Evolutionary conservation across 2,113 vertebrate genomes (phyloP), one percentile per base, ranked within the genome.

Genomic region (Diglossa brunneiventris): DNA sequence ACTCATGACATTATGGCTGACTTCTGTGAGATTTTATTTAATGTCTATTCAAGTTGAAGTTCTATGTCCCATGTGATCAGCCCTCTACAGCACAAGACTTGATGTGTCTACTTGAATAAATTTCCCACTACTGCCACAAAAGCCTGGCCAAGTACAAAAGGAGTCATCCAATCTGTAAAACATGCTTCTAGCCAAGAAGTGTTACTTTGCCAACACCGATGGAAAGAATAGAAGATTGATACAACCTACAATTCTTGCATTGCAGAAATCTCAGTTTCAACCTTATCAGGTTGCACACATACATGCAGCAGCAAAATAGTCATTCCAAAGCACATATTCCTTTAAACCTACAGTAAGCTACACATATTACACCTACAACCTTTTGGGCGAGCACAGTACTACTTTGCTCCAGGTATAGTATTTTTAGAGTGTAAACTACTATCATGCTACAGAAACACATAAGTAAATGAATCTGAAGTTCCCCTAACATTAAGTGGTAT

Each of bases 281-380:
- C 69, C 64, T 52, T 44, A 66, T 14, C 75, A 70, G 49, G 55
- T 61, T 53, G 64, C 33, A 61, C 28, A 27, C 3, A 1, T 37
- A 82, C 35, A 76, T 12, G 26, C 53, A 90, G 26, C 18, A 79
- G 70, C 33, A 85, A 76, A 28, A 91, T 14, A 83, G 42, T 66
- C 44, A 63, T 41, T 85, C 39, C 75, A 79, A 91, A 70, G 59
- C 13, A 61, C 46, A 69, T 46, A 62, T 30, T 46, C 19, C 28
- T 90, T 77, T 33, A 66, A 55, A 68, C 30, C 67, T 87, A 52
- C 33, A 67, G 42, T 11, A 80, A 85, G 2, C 46, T 89, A 69
- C 0, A 3, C 0, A 1, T 44, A 49, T 39, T 75, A 28, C 5
- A 83, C 21, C 78, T 69, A 76, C 8, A 83, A 62, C 61, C 21